A percentile compares a stretch with the other conserved stretches of the same genome.
phyloP scores from a whole-genome alignment of 2,113 vertebrate genomes.

The Lathamus discolor region DNA sequence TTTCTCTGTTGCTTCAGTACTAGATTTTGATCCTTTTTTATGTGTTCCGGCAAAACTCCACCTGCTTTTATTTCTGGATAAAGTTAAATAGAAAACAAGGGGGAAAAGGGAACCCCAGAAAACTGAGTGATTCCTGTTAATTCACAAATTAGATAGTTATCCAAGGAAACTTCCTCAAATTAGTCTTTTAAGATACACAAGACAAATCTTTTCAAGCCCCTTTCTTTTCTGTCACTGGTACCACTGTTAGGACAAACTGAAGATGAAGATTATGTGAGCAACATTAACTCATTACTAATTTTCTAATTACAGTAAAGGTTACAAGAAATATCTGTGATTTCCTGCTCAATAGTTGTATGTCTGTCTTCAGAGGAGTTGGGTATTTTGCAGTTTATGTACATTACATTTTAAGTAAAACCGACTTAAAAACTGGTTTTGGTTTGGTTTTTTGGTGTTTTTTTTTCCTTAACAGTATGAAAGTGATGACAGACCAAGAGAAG shows the following conservation, averaged over 20 bases:
- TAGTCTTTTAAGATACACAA: not conserved
- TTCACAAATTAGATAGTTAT: not conserved
- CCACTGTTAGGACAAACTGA: not conserved
- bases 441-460: not conserved
- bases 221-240: not conserved
- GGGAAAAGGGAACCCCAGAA: not conserved
- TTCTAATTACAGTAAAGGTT: not conserved
- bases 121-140: not conserved
- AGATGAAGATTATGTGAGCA: not conserved
- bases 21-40: not conserved
- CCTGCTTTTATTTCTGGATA: not conserved
- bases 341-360: not conserved
- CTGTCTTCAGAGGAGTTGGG: not conserved
- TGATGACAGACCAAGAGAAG: slow-evolving; percentile 57
- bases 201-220: not conserved
- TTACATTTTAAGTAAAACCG: not conserved
- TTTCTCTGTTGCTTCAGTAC: not conserved
- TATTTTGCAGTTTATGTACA: not conserved
- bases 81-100: not conserved
- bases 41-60: not conserved
- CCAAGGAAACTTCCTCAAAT: not conserved
- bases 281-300: not conserved
- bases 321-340: not conserved
- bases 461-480: slow-evolving; percentile 58
- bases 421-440: not conserved